Conservation (phyloP, 2,797 vertebrate genomes). For the Enteromius unitaeniatus region DNA sequence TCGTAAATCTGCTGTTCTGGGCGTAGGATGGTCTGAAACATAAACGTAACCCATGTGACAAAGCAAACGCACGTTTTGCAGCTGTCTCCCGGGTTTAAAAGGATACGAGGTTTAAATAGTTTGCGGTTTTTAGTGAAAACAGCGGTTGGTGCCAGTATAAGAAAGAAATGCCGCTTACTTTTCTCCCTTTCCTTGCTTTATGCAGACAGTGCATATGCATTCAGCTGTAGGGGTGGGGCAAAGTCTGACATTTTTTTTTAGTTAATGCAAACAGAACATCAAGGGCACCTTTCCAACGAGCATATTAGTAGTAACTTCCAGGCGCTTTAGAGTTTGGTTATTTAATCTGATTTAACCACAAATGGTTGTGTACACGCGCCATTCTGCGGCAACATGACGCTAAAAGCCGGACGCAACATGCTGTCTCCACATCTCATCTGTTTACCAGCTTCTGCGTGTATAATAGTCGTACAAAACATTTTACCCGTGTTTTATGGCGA, state of each 20-base stretch:
- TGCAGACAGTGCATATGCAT: constrained; percentile 59
- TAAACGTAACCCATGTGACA: constrained; percentile 1
- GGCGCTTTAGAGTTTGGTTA: no score
- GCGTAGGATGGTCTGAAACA: neutral
- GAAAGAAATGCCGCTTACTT: constrained; percentile 4
- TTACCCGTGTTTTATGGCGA: neutral
- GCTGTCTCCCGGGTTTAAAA: constrained; percentile 4
- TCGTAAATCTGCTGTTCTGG: constrained; percentile 1
- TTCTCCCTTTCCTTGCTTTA: constrained; percentile 10
- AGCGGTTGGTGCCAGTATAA: neutral
- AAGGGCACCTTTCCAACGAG: neutral
- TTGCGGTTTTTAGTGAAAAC: neutral
- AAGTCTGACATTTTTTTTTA: constrained; percentile 48
- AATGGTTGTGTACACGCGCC: neutral
- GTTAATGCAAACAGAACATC: neutral
- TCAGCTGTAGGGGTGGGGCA: constrained; percentile 70
- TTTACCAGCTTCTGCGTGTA: neutral
- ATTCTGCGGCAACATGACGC: constrained; percentile 9
- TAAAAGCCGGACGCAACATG: constrained; percentile 14
- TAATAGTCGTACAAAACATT: neutral
- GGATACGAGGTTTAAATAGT: neutral
- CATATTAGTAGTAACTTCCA: neutral
- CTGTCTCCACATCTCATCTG: constrained; percentile 21
- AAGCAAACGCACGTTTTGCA: constrained; percentile 1
- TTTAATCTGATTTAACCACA: neutral